Percentiles rank a stretch among this genome's conserved stretches.
Evolutionary conservation across 1,140 invertebrate species (phyloP).

Genomic region (Tribolium madens): DNA sequence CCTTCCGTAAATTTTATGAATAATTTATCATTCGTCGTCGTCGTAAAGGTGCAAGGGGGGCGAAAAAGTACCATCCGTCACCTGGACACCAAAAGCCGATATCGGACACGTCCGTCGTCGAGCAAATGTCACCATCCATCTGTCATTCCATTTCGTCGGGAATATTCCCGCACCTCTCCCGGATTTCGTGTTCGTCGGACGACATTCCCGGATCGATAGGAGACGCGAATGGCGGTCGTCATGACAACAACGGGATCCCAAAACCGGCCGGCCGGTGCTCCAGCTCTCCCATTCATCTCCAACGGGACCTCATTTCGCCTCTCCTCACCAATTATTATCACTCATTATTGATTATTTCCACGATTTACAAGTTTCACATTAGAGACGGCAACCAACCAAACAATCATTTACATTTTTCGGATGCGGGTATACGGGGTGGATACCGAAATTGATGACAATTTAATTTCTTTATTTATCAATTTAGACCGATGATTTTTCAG

Average conservation of each 20-base stretch:
- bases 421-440: background rate
- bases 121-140: background rate
- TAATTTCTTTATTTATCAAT: background rate
- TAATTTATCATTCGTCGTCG: background rate
- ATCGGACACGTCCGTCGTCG: no score
- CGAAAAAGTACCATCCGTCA: background rate
- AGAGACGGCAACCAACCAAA: no score
- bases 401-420: background rate
- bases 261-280: conserved; percentile 33
- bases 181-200: background rate
- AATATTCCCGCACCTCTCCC: background rate
- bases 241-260: conserved; percentile 45
- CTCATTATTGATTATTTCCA: background rate
- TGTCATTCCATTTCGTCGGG: background rate
- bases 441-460: background rate
- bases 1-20: background rate
- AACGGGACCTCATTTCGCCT: background rate
- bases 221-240: conserved; percentile 50
- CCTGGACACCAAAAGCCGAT: background rate
- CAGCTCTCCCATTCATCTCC: conserved; percentile 10
- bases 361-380: no score
- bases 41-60: no score
- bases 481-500: background rate
- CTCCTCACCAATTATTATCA: background rate
- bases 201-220: conserved; percentile 45